phyloP scores from a whole-genome alignment of 2,888 invertebrate species.

The Zonitis immaculata region DNA sequence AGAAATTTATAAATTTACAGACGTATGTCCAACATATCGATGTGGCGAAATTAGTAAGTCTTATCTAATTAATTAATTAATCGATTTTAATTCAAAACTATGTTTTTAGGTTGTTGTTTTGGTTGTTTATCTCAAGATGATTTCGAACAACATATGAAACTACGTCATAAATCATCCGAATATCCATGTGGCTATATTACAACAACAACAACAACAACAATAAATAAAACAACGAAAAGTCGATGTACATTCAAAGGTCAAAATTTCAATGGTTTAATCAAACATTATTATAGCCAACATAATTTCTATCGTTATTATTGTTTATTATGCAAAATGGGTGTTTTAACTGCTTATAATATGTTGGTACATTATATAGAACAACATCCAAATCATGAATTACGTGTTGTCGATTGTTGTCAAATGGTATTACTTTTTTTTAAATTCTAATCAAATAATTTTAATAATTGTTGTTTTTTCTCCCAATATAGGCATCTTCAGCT shows the following conservation, averaged over 20 bases:
- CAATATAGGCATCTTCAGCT: neutral
- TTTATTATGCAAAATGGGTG: conserved; percentile 49
- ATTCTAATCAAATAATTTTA: too few relatives aligned
- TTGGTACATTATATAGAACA: conserved; percentile 44
- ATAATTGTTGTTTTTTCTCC: too few relatives aligned
- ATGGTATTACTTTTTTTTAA: conserved; percentile 24
- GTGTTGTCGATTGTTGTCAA: conserved; percentile 48
- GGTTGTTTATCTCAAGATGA: conserved; percentile 31
- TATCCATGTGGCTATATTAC: too few relatives aligned
- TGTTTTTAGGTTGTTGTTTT: conserved; percentile 25
- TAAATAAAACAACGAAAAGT: too few relatives aligned
- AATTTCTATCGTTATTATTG: conserved; percentile 46
- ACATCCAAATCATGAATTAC: conserved; percentile 51
- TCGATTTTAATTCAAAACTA: too few relatives aligned
- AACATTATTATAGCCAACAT: conserved; percentile 50
- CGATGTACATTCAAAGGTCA: conserved; percentile 2
- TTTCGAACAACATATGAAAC: conserved; percentile 38
- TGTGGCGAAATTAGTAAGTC: too few relatives aligned
- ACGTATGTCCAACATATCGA: conserved; percentile 32
- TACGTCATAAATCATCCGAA: too few relatives aligned
- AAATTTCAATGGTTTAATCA: conserved; percentile 43
- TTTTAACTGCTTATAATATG: conserved; percentile 45
- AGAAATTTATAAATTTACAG: conserved; percentile 20
- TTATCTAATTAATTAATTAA: too few relatives aligned
- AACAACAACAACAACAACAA: too few relatives aligned